Evolutionary conservation across 2,888 invertebrate genomes (phyloP), one percentile per base, ranked within the genome.

Genomic region (Chloroclysta siterata): DNA sequence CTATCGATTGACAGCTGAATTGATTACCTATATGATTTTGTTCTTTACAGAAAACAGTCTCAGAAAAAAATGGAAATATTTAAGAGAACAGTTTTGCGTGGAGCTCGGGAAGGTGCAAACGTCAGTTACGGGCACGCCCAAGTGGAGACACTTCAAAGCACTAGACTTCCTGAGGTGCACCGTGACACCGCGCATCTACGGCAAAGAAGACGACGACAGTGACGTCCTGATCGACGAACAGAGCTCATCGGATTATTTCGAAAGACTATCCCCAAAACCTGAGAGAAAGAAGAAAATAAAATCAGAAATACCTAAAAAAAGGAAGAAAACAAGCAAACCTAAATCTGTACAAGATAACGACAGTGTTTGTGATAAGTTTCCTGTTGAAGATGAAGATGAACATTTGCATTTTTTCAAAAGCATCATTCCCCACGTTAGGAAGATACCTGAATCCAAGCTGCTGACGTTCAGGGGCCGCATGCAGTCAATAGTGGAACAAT

Each of bases 61-160:
- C 3, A 57, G 68, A 51, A 69, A 33, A 46, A 69, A 69, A 53
- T 69, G 69, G 69, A 69, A 68, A n/a, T 69, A 69, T 33, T 62
- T 69, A 22, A 55, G 69, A 46, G 68, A 69, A 60, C 68, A 69
- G 50, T 69, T 55, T 46, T 57, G 61, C 41, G 67, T 67, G 10
- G 68, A 69, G 50, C 56, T 64, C 13, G 68, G 68, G 7, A 68
- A 69, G 29, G 10, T 56, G 39, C 58, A 62, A 28, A 58, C 29
- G 14, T 60, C 60, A 4, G 10, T 10, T n/a, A 13, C 46, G 7
- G 28, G 42, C 15, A 8, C 42, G 6, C 11, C 61, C 8, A 65
- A 61, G 48, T 65, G 65, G 65, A 51, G 58, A 14, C 54, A 61
- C 42, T 65, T 41, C 33, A 41, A 36, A 47, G 53, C 56, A 6